Conservation (phyloP, 2,113 vertebrate genomes). For the Diadophis punctatus region DNA sequence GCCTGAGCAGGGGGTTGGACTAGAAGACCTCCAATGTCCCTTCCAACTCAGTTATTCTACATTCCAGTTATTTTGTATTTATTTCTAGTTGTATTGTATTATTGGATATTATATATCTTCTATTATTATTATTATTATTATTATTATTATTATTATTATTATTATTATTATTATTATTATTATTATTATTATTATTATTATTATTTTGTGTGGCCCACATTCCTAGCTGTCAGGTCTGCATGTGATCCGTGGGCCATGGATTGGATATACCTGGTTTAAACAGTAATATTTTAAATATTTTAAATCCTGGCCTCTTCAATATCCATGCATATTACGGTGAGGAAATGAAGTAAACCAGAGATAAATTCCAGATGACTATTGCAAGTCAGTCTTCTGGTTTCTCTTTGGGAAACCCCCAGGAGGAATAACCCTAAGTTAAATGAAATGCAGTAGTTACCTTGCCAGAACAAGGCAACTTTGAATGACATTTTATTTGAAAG, state of each 20-base stretch:
- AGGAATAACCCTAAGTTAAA: not conserved
- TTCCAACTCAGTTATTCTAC: no score
- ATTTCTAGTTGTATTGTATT: no score
- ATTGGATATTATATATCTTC: no score
- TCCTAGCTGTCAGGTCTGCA: not conserved
- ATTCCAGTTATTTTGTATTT: no score
- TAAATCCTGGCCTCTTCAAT: not conserved
- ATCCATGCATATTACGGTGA: not conserved
- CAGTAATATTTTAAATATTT: not conserved
- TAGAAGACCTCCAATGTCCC: no score
- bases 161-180: no score
- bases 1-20: no score
- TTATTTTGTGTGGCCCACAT: not conserved
- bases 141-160: no score
- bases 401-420: not conserved
- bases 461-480: not conserved
- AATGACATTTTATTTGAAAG: not conserved
- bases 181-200: no score
- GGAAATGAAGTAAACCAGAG: not conserved
- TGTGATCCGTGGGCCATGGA: not conserved
- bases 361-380: not conserved
- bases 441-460: not conserved
- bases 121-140: no score
- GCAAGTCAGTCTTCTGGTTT: not conserved
- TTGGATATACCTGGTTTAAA: not conserved